Conservation (phyloP, 2,888 invertebrate genomes). For the Diploptera punctata region DNA sequence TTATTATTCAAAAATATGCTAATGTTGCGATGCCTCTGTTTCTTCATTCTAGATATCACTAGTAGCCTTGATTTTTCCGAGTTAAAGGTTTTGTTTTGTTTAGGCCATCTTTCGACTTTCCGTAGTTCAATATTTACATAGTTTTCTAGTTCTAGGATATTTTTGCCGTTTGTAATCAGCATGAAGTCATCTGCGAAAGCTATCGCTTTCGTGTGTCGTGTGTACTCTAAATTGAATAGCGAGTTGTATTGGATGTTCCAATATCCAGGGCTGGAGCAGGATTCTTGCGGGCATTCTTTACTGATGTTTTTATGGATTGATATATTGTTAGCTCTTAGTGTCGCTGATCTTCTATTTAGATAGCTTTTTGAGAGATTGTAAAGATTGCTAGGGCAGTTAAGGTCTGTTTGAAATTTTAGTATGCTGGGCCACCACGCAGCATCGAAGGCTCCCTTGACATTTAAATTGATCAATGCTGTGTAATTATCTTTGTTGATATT, state of each 20-base stretch:
- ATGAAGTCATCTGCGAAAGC: background rate
- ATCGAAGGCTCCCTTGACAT: background rate
- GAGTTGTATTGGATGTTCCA: constrained; percentile 1
- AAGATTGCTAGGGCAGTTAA: background rate
- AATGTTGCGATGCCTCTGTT: background rate
- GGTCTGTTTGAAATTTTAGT: background rate
- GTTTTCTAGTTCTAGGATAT: background rate
- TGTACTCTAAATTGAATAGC: background rate
- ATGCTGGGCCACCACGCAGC: background rate
- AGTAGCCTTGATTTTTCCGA: background rate
- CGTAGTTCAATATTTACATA: too few relatives aligned
- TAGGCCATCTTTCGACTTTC: background rate
- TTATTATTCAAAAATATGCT: background rate
- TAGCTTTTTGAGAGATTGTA: background rate
- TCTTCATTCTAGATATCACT: background rate
- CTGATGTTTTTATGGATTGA: background rate
- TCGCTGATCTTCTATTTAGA: background rate
- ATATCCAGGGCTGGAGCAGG: background rate
- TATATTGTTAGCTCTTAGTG: background rate
- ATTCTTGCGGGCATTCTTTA: constrained; percentile 5
- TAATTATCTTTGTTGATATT: background rate
- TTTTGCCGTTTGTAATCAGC: background rate
- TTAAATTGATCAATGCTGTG: background rate
- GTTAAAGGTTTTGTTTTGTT: background rate
- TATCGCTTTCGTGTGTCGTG: background rate